Conservation (phyloP, 2,113 vertebrate genomes). For the Syrmaticus mikado region DNA sequence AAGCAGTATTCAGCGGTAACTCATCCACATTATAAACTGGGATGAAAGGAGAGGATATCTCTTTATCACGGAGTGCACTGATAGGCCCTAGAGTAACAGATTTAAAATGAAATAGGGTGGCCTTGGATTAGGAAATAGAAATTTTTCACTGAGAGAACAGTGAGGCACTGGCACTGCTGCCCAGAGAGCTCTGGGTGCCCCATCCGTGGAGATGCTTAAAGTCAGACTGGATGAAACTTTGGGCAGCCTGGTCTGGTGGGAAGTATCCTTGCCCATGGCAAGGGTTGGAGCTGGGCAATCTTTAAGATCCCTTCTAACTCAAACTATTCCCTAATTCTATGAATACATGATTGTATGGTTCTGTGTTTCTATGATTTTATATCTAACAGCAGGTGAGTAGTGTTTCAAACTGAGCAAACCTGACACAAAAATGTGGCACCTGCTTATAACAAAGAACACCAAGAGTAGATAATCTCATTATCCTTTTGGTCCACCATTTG, state of each 20-base stretch:
- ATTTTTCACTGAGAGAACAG: not conserved
- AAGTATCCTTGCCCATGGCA: not conserved
- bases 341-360: not conserved
- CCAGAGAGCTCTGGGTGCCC: not conserved
- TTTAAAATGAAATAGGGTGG: not conserved
- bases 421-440: not conserved
- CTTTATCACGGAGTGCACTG: not conserved
- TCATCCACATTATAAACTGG: not conserved
- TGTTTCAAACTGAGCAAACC: not conserved
- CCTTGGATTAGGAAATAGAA: not conserved
- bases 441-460: not conserved
- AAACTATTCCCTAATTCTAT: not conserved
- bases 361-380: not conserved
- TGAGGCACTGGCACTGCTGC: not conserved
- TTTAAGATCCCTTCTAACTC: not conserved
- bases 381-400: not conserved
- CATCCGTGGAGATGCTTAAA: not conserved
- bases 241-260: not conserved
- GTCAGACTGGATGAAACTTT: not conserved
- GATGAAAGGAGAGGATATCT: not conserved
- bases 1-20: not conserved
- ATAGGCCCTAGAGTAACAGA: not conserved
- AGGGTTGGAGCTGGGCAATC: not conserved
- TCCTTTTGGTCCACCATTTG: not conserved
- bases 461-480: not conserved